Evolutionary conservation across 2,113 vertebrate genomes (phyloP).

Genomic region (Natator depressus): DNA sequence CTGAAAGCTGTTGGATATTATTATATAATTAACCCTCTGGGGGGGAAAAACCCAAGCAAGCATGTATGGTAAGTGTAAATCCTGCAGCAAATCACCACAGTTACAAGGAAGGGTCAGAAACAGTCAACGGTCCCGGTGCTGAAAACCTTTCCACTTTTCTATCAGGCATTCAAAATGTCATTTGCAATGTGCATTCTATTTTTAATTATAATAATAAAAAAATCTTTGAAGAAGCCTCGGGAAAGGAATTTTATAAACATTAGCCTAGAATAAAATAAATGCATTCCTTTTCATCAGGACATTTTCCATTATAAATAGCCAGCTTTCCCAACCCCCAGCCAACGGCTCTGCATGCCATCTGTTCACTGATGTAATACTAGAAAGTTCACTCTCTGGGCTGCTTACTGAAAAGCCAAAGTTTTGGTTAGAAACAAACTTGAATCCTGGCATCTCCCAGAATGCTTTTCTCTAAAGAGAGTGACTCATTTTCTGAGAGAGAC

Average conservation of each 20-base stretch:
- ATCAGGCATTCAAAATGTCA: conserved; percentile 50
- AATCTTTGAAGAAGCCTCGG: conserved; percentile 59
- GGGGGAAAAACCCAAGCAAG: not conserved
- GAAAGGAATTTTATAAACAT: conserved; percentile 77
- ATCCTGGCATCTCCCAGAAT: not conserved
- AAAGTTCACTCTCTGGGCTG: conserved; percentile 53
- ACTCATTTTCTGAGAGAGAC: not conserved
- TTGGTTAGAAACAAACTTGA: conserved; percentile 48
- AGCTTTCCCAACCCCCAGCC: conserved; percentile 62
- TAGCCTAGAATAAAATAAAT: conserved; percentile 74
- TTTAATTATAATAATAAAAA: conserved; percentile 62
- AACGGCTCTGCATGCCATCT: conserved; percentile 74
- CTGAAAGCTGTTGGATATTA: conserved; percentile 36
- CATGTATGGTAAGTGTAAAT: conserved; percentile 20
- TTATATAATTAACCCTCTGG: conserved; percentile 52
- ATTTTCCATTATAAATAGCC: conserved; percentile 79
- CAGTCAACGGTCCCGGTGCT: conserved; percentile 13
- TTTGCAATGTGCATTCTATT: conserved; percentile 41
- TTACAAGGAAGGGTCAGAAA: not conserved
- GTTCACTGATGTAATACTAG: conserved; percentile 72
- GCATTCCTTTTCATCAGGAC: conserved; percentile 75
- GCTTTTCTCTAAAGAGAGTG: not conserved
- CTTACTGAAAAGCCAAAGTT: conserved; percentile 52
- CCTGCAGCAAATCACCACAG: conserved; percentile 60
- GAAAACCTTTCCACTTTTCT: conserved; percentile 54